phyloP scores from a whole-genome alignment of 2,113 vertebrate genomes.

The Vicugna pacos region DNA sequence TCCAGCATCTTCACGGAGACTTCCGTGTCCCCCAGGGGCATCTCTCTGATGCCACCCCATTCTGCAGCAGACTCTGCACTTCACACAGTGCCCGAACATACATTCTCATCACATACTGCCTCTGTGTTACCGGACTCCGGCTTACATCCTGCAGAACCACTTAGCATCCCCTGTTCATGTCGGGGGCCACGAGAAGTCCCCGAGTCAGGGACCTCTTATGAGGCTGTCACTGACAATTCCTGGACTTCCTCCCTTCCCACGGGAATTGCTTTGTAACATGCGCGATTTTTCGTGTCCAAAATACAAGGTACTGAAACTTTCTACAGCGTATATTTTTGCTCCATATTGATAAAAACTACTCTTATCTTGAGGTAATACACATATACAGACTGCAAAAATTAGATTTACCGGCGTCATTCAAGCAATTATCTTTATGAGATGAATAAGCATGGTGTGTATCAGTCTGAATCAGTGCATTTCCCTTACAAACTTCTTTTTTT shows the following conservation, averaged over 20 bases:
- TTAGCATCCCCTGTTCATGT: background rate
- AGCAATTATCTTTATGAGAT: background rate
- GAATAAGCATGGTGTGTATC: background rate
- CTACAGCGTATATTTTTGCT: background rate
- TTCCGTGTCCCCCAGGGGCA: rapidly evolving
- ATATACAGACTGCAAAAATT: background rate
- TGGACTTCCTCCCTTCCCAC: background rate
- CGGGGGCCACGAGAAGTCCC: background rate
- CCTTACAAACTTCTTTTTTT: background rate
- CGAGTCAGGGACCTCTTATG: background rate
- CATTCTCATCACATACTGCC: background rate
- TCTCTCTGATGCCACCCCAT: background rate
- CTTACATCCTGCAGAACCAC: background rate
- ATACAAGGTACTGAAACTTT: background rate
- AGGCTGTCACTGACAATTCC: background rate
- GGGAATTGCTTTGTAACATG: background rate
- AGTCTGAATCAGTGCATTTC: background rate
- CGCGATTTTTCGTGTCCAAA: background rate
- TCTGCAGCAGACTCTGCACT: background rate
- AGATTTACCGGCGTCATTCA: background rate
- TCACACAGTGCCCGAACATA: background rate
- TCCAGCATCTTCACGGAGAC: background rate
- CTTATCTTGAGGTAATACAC: background rate
- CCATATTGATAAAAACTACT: background rate
- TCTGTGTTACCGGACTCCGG: background rate